These are phyloP conservation scores for Acrossocheilus wenchowensis DNA, from an alignment of 2,797 vertebrate species.

Conservation along the genomic window DNA sequence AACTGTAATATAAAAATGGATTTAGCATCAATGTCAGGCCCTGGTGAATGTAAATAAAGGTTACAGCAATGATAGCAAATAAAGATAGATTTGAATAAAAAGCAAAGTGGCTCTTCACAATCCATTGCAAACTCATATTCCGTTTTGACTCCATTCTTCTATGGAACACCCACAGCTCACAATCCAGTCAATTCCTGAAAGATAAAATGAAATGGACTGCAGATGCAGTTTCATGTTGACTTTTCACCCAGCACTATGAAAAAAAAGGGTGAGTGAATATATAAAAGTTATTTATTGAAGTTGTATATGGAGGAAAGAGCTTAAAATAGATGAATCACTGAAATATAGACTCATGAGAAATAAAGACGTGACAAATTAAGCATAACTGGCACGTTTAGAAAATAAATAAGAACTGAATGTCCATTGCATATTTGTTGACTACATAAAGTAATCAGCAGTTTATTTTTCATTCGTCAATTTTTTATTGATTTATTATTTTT, in stretches of 20 bases:
- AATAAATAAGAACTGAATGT: not conserved
- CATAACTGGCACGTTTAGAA: not conserved
- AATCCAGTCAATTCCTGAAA: constrained; percentile 4
- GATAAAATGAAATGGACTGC: constrained; percentile 21
- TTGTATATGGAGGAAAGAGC: not conserved
- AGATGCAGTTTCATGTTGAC: constrained; percentile 12
- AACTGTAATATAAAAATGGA: not conserved
- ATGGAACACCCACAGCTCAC: not conserved
- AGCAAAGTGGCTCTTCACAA: not conserved
- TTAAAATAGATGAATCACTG: not conserved
- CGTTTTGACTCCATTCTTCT: not conserved
- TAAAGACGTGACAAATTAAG: not conserved
- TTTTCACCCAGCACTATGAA: not conserved
- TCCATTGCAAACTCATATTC: not conserved
- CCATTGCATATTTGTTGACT: not conserved
- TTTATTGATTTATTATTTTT: not conserved
- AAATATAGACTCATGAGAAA: constrained; percentile 11
- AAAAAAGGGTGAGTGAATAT: not conserved
- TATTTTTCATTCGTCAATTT: not conserved
- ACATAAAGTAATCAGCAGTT: not conserved
- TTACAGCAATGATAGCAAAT: not conserved
- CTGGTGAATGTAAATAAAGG: constrained; percentile 24
- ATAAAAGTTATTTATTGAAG: not conserved
- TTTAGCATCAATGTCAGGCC: not conserved
- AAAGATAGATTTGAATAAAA: not conserved